Percentiles rank a stretch among this genome's conserved stretches.
phyloP scores from a whole-genome alignment of 2,888 invertebrate species.

The Myathropa florea region DNA sequence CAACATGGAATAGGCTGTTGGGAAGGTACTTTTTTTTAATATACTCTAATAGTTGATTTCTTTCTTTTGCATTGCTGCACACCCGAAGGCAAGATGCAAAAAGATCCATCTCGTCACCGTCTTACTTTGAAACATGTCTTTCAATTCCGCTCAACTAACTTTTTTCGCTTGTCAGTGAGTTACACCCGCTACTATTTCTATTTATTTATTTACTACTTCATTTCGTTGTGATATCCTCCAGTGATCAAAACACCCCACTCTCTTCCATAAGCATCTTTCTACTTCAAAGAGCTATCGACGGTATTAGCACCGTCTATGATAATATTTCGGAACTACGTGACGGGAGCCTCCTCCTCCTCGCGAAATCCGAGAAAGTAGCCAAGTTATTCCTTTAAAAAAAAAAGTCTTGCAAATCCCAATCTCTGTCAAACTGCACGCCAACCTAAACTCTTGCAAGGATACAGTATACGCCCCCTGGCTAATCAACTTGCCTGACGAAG shows the following conservation, averaged over 20 bases:
- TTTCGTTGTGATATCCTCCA: slow-evolving; percentile 3
- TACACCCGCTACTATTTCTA: background rate
- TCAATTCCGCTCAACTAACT: too few relatives aligned
- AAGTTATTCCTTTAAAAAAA: background rate
- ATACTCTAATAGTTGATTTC: too few relatives aligned
- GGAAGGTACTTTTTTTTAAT: too few relatives aligned
- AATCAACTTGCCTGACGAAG: background rate
- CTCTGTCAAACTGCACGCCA: background rate
- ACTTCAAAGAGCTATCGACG: background rate
- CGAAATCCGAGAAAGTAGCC: background rate
- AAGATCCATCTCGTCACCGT: background rate
- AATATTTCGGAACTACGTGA: background rate
- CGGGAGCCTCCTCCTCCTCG: too few relatives aligned
- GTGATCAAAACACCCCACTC: background rate
- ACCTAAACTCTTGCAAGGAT: background rate
- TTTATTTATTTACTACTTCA: too few relatives aligned
- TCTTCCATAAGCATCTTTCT: background rate
- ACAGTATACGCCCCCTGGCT: background rate
- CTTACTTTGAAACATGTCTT: background rate
- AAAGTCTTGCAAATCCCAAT: background rate
- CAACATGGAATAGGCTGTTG: too few relatives aligned
- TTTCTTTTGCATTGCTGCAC: too few relatives aligned
- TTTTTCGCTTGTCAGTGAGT: too few relatives aligned
- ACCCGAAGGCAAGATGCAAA: too few relatives aligned
- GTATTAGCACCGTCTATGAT: background rate